A percentile compares a stretch with the other conserved stretches of the same genome.
Conservation (phyloP, 2,888 invertebrate species). For the Dromius quadrimaculatus region DNA sequence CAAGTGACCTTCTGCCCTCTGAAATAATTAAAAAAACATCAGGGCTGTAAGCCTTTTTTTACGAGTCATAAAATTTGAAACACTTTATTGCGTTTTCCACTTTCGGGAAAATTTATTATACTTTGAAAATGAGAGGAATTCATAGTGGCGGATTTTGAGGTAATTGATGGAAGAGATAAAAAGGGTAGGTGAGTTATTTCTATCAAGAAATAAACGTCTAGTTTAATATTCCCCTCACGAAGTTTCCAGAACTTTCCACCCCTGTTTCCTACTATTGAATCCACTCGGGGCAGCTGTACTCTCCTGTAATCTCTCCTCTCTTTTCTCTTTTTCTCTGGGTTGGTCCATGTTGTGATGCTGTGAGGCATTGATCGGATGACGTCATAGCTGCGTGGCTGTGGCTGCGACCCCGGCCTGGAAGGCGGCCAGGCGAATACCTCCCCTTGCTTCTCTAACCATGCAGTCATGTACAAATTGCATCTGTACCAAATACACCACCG, state of each 20-base stretch:
- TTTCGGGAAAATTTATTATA: background rate
- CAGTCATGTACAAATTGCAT: background rate
- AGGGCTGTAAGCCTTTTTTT: no score
- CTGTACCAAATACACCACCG: conserved; percentile 53
- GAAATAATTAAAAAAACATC: conserved; percentile 17
- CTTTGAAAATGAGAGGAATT: background rate
- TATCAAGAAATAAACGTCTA: no score
- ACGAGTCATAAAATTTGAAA: no score
- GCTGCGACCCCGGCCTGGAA: conserved; percentile 57
- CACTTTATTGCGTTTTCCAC: background rate
- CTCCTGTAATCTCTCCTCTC: no score
- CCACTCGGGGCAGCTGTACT: no score
- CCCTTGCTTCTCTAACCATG: background rate
- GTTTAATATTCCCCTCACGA: no score
- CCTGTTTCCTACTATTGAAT: no score
- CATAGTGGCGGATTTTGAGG: no score
- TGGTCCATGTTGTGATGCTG: conserved; percentile 12
- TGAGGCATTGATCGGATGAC: conserved; percentile 57
- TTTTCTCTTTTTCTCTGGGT: no score
- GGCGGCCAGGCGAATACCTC: conserved; percentile 55
- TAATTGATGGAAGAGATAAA: no score
- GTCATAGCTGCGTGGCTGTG: conserved; percentile 52
- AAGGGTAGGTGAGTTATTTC: no score
- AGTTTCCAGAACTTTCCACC: no score
- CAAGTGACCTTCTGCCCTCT: conserved; percentile 14